A percentile compares a stretch with the other conserved stretches of the same genome.
Evolutionary conservation across 2,113 vertebrate genomes (phyloP).

Genomic region (Hydropotes inermis): DNA sequence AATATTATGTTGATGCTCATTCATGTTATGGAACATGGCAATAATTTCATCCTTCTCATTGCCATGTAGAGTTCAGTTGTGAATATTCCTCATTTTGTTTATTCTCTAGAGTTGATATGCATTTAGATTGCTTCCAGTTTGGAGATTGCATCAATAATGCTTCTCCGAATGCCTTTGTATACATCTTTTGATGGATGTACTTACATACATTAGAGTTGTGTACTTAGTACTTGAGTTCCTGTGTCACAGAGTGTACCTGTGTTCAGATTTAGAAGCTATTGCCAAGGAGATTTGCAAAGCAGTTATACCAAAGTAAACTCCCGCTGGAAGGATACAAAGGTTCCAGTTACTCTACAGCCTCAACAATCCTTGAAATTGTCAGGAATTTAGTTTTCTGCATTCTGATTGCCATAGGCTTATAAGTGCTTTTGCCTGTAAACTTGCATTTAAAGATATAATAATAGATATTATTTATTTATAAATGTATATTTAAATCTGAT

Average conservation of each 20-base stretch:
- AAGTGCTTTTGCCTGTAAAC: background rate
- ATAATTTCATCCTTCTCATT: background rate
- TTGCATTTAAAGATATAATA: background rate
- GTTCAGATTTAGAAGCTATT: background rate
- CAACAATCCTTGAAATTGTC: background rate
- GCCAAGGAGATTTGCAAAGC: constrained; percentile 20
- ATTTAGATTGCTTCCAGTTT: background rate
- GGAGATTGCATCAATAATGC: background rate
- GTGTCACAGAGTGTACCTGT: background rate
- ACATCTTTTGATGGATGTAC: background rate
- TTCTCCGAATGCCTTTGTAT: background rate
- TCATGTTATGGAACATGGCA: background rate
- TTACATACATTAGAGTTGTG: background rate
- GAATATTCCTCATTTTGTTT: background rate
- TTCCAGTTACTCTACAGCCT: background rate
- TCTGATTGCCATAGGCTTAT: background rate
- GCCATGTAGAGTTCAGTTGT: background rate
- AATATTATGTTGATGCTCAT: background rate
- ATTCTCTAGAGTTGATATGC: background rate
- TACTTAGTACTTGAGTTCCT: background rate
- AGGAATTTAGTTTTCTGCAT: background rate
- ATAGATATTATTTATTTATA: background rate
- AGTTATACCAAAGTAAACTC: background rate
- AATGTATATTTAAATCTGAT: background rate
- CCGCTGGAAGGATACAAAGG: background rate